Evolutionary conservation across 2,113 vertebrate genomes (phyloP).

Genomic region (Paradoxurus hermaphroditus): DNA sequence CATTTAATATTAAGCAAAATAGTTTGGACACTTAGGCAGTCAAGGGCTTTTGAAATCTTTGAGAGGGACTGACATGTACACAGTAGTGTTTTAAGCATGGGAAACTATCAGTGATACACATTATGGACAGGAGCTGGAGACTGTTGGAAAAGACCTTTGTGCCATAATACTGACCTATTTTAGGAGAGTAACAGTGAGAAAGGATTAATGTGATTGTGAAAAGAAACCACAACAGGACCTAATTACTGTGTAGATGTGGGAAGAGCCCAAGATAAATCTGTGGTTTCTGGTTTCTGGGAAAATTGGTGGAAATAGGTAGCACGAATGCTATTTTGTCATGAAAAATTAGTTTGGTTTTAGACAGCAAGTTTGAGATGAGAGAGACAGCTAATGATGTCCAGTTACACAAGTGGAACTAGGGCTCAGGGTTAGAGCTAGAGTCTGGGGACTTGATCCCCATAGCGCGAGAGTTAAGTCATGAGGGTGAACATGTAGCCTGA

Average conservation of each 20-base stretch:
- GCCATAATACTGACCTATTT: not conserved
- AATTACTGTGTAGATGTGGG: not conserved
- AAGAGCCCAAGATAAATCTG: not conserved
- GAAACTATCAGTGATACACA: not conserved
- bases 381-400: not conserved
- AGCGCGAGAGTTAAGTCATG: not conserved
- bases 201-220: not conserved
- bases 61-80: not conserved
- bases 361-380: not conserved
- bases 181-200: not conserved
- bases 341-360: conserved; percentile 42
- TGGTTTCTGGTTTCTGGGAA: not conserved
- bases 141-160: not conserved
- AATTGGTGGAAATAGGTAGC: not conserved
- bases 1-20: not conserved
- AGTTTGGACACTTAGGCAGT: not conserved
- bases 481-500: not conserved
- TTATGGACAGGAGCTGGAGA: not conserved
- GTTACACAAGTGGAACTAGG: not conserved
- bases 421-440: not conserved
- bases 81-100: not conserved
- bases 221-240: not conserved
- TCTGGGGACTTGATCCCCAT: not conserved
- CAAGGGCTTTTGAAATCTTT: not conserved
- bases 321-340: not conserved